These are phyloP conservation scores for Sarcophaga rosellei DNA, from an alignment of 2,888 invertebrate species.

Conservation along the genomic window DNA sequence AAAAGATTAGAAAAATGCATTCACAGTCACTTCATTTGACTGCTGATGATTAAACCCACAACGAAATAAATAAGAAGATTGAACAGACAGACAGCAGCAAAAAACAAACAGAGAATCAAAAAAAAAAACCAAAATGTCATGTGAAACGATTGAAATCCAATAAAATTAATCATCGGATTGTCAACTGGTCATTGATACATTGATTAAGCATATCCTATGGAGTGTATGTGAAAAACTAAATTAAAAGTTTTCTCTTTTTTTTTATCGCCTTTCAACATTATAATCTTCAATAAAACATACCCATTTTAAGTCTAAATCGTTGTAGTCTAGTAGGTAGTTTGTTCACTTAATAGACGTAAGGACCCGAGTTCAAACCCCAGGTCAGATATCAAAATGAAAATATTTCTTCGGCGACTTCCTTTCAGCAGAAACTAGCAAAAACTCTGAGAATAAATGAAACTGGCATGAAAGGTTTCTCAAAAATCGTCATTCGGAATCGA, in stretches of 20 bases:
- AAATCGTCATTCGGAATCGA: no score
- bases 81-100: neutral
- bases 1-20: conserved; percentile 58
- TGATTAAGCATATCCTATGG: conserved; percentile 19
- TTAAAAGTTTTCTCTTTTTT: neutral
- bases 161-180: conserved; percentile 61
- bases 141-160: conserved; percentile 49
- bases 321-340: no score
- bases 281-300: no score
- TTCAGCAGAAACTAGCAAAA: no score
- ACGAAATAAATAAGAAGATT: no score
- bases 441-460: no score
- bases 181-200: conserved; percentile 52
- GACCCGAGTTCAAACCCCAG: no score
- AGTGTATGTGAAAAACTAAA: neutral
- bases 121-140: conserved; percentile 30
- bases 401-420: no score
- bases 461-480: no score
- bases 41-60: conserved; percentile 44
- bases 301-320: no score
- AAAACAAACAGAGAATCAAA: neutral
- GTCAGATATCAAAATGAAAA: no score
- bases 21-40: conserved; percentile 54
- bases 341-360: no score
- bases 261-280: neutral